These are phyloP conservation scores for Dryoscopus gambensis DNA, from an alignment of 2,113 vertebrate species.

Conservation along the genomic window DNA sequence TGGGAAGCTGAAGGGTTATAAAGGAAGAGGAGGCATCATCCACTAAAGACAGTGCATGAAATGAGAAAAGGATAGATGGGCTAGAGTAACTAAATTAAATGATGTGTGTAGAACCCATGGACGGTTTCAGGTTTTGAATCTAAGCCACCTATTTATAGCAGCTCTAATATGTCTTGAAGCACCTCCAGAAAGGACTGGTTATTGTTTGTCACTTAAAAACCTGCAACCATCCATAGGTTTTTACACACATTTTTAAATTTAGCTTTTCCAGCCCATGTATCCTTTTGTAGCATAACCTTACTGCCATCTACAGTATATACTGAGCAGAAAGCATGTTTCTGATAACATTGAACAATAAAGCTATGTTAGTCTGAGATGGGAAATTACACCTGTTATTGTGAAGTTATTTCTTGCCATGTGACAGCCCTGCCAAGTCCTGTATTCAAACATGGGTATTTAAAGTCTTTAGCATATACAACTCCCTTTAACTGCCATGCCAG, in stretches of 20 bases:
- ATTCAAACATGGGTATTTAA: background rate
- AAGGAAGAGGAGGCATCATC: background rate
- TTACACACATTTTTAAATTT: background rate
- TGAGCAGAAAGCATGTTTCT: background rate
- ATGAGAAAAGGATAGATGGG: background rate
- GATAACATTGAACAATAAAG: background rate
- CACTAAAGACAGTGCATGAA: background rate
- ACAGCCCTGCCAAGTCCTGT: background rate
- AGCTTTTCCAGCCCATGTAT: background rate
- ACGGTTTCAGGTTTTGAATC: background rate
- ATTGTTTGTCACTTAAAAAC: background rate
- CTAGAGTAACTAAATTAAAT: background rate
- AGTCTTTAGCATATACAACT: background rate
- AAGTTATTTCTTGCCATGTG: background rate
- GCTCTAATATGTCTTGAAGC: background rate
- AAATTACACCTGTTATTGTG: background rate
- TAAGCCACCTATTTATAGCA: background rate
- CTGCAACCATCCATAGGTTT: background rate
- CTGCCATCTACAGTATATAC: slow-evolving; percentile 35
- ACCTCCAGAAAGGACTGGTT: background rate
- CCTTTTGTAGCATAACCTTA: background rate
- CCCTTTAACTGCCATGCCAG: background rate
- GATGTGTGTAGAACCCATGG: background rate
- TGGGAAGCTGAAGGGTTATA: background rate
- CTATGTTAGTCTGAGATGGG: background rate